Conservation (phyloP, 2,113 vertebrate genomes). For the Prunella fulvescens region DNA sequence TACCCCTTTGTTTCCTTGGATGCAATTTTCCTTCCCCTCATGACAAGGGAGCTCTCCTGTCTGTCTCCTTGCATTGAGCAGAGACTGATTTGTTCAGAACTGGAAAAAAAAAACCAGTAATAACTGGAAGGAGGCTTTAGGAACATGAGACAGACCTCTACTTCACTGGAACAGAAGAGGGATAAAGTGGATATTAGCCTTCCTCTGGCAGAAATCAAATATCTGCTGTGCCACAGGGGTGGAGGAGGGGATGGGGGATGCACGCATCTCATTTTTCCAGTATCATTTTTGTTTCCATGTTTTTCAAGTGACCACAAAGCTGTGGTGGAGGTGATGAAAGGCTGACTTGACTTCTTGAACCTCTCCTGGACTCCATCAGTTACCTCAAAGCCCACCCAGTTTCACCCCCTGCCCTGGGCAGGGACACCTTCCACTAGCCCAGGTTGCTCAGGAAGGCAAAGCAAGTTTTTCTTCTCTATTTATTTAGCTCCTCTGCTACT, state of each 20-base stretch:
- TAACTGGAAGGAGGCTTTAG: background rate
- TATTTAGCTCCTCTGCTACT: background rate
- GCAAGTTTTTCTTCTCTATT: background rate
- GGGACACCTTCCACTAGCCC: background rate
- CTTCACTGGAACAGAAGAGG: background rate
- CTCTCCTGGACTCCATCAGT: background rate
- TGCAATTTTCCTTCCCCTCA: background rate
- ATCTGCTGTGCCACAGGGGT: background rate
- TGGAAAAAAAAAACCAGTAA: background rate
- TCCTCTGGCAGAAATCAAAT: background rate
- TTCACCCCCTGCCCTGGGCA: background rate
- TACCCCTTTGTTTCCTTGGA: background rate
- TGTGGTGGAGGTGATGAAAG: background rate
- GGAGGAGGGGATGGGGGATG: background rate
- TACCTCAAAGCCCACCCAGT: background rate
- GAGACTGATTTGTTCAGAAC: background rate
- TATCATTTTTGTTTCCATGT: background rate
- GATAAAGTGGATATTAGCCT: background rate
- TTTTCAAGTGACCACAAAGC: background rate
- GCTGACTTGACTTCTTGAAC: background rate
- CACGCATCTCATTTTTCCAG: background rate
- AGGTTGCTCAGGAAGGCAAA: background rate
- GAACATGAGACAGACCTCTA: fast-evolving
- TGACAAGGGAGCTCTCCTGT: background rate
- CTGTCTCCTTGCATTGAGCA: background rate